Evolutionary conservation across 1,140 invertebrate species (phyloP), one percentile per base, ranked within the genome.

Genomic region (Sycobia sp.): DNA sequence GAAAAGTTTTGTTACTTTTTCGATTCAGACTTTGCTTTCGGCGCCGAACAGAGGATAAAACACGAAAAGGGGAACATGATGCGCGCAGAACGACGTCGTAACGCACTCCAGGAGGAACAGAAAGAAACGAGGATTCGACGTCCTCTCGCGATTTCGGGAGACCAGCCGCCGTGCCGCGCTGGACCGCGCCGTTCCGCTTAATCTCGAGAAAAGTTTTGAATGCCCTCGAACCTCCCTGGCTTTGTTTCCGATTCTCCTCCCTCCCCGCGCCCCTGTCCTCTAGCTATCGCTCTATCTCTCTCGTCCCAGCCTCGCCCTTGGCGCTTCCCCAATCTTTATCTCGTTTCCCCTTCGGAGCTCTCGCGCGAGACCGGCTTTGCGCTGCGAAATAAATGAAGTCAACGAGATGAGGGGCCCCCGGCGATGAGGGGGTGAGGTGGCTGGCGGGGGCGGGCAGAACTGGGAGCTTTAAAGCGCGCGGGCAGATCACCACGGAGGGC

Each of bases 201-300:
- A 55, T 55, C 53, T 43, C 36, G 11, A 55, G 53, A 55, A 55
- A 55, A 55, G 38, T 55, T 55, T 55, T 20, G 38, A 55, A 55
- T 38, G 38, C 36, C 16, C 20, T 18, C 0, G 50, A 36, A 54
- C 16, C 49, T 29, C 27, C n/a, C n/a, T 51, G 7, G 7, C 39
- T 43, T 43, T 43, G 20, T 2, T 22, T 1, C 43, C 22, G 20
- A 20, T 25, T 14, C 13, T 10, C 14, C 14, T 11, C n/a, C 25
- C 8, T n/a, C 5, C 25, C 9, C 20, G 7, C n/a, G 46, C n/a
- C 7, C 27, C 5, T 5, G 32, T 11, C 11, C 11, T 34, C 5
- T 34, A 34, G 5, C 5, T 34, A 34, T 34, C 5, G 5, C 5
- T 34, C n/a, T 47, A 27, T 55, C 51, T 11, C n/a, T 16, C 25